Percentiles rank a stretch among this genome's conserved stretches.
Evolutionary conservation across 2,797 vertebrate genomes (phyloP).

Genomic region (Neosilurus hyrtlii): DNA sequence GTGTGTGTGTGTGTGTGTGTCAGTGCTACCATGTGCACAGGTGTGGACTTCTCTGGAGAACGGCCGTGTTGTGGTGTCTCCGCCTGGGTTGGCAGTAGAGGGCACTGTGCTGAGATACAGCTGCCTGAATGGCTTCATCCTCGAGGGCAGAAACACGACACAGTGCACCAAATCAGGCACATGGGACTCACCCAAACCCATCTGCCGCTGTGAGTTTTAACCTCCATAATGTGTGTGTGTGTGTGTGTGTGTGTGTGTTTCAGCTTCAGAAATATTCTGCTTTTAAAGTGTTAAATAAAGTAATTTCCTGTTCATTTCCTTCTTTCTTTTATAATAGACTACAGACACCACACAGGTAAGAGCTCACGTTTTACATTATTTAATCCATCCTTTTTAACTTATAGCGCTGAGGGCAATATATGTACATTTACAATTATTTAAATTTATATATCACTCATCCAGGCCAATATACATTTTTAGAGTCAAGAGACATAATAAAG

Average conservation of each 20-base stretch:
- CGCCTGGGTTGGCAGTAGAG: conserved; percentile 75
- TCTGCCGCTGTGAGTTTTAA: conserved; percentile 80
- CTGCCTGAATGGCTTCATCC: conserved; percentile 80
- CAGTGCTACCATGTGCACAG: conserved; percentile 80
- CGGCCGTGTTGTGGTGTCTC: conserved; percentile 71
- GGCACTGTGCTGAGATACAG: conserved; percentile 78
- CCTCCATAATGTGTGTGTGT: background rate
- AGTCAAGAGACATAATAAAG: background rate
- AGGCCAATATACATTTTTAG: background rate
- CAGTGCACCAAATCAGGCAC: conserved; percentile 82
- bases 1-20: conserved; percentile 19
- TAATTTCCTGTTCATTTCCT: conserved; percentile 23
- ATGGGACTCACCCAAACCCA: conserved; percentile 83
- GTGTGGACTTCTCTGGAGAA: conserved; percentile 83
- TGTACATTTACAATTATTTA: background rate
- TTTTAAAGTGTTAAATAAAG: background rate
- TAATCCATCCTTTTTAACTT: background rate
- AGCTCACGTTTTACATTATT: background rate
- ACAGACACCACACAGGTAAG: conserved; percentile 72
- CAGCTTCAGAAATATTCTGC: background rate
- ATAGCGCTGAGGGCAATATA: background rate
- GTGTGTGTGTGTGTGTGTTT: conserved; percentile 2
- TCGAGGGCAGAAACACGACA: conserved; percentile 76
- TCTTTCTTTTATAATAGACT: conserved; percentile 58
- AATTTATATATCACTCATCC: background rate